Conservation (phyloP, 2,113 vertebrate species). For the Alligator sinensis region DNA sequence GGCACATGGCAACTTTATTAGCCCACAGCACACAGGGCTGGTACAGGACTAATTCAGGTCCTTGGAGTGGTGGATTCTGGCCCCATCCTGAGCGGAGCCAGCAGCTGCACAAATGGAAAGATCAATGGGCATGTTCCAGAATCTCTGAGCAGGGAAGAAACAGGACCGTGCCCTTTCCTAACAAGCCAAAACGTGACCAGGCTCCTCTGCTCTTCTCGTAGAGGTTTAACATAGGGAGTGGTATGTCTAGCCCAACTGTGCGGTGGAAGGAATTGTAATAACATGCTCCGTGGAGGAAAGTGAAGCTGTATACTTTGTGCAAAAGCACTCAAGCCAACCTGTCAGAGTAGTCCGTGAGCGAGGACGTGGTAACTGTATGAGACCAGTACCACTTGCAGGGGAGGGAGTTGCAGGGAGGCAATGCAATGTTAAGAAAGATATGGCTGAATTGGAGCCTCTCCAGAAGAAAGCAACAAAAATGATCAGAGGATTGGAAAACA, state of each 20-base stretch:
- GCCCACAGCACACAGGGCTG: not conserved
- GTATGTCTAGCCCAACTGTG: not conserved
- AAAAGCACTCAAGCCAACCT: not conserved
- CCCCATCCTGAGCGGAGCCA: not conserved
- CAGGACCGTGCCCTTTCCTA: not conserved
- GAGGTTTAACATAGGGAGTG: not conserved
- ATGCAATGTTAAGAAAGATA: too few relatives aligned
- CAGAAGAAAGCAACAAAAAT: too few relatives aligned
- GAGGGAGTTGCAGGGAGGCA: not conserved
- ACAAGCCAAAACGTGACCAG: not conserved
- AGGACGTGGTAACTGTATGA: not conserved
- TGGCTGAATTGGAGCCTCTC: too few relatives aligned
- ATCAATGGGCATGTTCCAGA: not conserved
- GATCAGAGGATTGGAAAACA: too few relatives aligned
- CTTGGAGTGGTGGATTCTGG: not conserved
- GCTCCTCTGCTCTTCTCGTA: not conserved
- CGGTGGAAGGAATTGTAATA: not conserved
- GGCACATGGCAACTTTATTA: not conserved
- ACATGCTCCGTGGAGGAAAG: not conserved
- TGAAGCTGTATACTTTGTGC: not conserved
- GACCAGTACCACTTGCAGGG: not conserved
- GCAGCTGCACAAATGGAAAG: not conserved
- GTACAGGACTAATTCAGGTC: not conserved
- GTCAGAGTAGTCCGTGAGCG: not conserved
- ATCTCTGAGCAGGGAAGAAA: not conserved